These are phyloP conservation scores for Drepana arcuata DNA, from an alignment of 1,140 invertebrate species.

Conservation along the genomic window DNA sequence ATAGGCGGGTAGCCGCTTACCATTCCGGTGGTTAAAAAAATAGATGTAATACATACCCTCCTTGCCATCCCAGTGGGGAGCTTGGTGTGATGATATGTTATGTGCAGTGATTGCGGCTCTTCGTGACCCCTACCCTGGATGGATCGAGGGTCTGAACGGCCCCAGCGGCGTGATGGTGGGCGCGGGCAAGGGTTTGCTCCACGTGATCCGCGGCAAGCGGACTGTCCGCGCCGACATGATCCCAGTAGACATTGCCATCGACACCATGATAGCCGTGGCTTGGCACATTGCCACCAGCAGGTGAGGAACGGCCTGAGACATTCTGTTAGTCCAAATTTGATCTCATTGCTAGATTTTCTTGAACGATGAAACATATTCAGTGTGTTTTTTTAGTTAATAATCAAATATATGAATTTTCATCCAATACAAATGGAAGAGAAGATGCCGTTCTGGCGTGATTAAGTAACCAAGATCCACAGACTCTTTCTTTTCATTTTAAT, in stretches of 20 bases:
- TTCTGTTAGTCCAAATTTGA: too few relatives aligned
- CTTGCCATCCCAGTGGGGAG: background rate
- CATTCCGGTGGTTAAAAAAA: too few relatives aligned
- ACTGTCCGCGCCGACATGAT: constrained; percentile 76
- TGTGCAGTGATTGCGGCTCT: constrained; percentile 42
- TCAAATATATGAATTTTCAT: too few relatives aligned
- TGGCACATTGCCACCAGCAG: constrained; percentile 73
- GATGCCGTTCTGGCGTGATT: too few relatives aligned
- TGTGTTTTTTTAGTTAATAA: too few relatives aligned
- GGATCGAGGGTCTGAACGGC: constrained; percentile 94
- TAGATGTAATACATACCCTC: too few relatives aligned
- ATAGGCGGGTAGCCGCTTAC: background rate
- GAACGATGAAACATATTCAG: too few relatives aligned
- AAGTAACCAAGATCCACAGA: too few relatives aligned
- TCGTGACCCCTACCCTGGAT: constrained; percentile 73
- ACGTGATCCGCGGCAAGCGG: constrained; percentile 76
- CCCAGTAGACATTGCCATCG: constrained; percentile 88
- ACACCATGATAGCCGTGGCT: constrained; percentile 82
- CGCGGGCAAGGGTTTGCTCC: constrained; percentile 81
- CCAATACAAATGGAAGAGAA: too few relatives aligned
- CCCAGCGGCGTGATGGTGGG: constrained; percentile 81
- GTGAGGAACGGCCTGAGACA: too few relatives aligned
- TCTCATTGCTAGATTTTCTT: too few relatives aligned
- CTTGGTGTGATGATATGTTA: background rate
- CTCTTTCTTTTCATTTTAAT: too few relatives aligned